Conservation (phyloP, 2,113 vertebrate genomes). For the Hemichromis elongatus region DNA sequence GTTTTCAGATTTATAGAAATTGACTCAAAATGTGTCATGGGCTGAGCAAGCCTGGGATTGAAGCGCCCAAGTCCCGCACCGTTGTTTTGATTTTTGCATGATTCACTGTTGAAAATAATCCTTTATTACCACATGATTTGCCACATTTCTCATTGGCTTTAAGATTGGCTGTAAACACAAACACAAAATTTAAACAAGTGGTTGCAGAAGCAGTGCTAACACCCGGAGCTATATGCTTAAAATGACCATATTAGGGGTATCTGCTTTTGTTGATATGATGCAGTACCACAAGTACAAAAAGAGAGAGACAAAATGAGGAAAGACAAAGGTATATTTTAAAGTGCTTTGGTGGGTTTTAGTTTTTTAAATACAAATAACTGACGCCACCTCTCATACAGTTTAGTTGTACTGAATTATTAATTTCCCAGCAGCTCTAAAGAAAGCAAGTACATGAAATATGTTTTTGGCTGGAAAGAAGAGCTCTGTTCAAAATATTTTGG, state of each 20-base stretch:
- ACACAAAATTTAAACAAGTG: neutral
- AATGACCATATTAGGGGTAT: neutral
- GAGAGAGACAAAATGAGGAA: neutral
- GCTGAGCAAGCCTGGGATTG: neutral
- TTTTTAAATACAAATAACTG: neutral
- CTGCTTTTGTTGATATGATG: accelerated
- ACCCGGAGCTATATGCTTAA: neutral
- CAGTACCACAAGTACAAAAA: neutral
- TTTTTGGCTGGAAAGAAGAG: neutral
- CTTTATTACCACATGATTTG: neutral
- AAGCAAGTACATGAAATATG: neutral
- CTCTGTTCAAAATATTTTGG: neutral
- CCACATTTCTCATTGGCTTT: accelerated
- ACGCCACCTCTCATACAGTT: neutral
- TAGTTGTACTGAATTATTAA: neutral
- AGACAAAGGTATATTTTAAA: neutral
- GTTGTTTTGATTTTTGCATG: neutral
- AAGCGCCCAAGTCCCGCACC: accelerated
- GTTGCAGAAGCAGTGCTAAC: neutral
- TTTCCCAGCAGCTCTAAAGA: neutral
- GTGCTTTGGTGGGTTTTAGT: neutral
- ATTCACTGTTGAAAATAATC: neutral
- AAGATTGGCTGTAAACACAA: accelerated
- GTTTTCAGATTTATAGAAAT: neutral
- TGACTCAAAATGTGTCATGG: neutral